A percentile compares a stretch with the other conserved stretches of the same genome.
Evolutionary conservation across 2,888 invertebrate genomes (phyloP).

Genomic region (Ypsolopha scabrella): DNA sequence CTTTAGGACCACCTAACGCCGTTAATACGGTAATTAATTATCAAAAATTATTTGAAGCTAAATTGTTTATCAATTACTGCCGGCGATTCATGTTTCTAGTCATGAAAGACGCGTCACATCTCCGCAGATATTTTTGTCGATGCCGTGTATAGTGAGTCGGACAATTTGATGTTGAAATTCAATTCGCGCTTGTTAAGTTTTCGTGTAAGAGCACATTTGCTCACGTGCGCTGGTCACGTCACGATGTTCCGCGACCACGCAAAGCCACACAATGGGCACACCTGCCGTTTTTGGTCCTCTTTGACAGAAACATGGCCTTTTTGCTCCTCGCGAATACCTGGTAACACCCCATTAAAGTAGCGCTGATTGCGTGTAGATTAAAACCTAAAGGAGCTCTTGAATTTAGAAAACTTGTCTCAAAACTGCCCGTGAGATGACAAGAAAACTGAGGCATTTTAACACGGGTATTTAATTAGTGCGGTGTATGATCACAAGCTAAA

Average conservation of each 20-base stretch:
- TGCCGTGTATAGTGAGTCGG: neutral
- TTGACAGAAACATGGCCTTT: constrained; percentile 42
- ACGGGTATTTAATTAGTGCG: constrained; percentile 24
- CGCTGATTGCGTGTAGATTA: neutral
- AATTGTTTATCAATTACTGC: constrained; percentile 47
- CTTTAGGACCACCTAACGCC: constrained; percentile 49
- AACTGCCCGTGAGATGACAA: neutral
- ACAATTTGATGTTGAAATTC: neutral
- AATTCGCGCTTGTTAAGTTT: constrained; percentile 12
- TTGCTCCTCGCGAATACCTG: constrained; percentile 37
- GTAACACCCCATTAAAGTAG: constrained; percentile 33
- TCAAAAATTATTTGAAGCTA: constrained; percentile 55
- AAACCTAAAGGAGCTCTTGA: neutral
- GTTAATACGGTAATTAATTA: constrained; percentile 67
- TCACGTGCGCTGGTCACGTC: constrained; percentile 35
- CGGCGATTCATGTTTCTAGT: constrained; percentile 19
- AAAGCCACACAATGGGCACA: constrained; percentile 42
- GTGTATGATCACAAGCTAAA: constrained; percentile 62
- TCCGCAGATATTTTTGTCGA: neutral
- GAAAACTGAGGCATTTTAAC: neutral
- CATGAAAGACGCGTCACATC: neutral
- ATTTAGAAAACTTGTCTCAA: neutral
- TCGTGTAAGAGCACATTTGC: constrained; percentile 30
- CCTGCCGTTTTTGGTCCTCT: constrained; percentile 41
- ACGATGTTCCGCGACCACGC: constrained; percentile 19